Conservation (phyloP, 2,888 invertebrate species). For the Xanthia togata region DNA sequence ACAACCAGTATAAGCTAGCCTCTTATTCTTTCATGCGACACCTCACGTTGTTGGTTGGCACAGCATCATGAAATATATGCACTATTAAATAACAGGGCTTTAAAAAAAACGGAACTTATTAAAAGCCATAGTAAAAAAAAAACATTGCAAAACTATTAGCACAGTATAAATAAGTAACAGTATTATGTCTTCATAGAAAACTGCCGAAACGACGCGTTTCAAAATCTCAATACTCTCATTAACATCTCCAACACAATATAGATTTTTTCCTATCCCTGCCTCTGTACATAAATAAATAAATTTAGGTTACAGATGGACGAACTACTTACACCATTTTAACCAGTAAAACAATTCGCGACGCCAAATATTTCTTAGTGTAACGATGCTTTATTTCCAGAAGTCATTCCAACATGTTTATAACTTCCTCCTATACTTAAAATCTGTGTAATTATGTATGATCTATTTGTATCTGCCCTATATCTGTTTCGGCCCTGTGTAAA, state of each 20-base stretch:
- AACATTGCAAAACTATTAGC: too few species aligned
- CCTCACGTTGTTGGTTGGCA: too few species aligned
- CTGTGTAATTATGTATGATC: constrained; percentile 17
- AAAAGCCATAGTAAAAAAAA: too few species aligned
- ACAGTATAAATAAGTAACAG: too few species aligned
- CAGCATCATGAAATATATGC: not conserved
- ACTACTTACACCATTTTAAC: constrained; percentile 24
- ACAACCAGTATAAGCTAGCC: too few species aligned
- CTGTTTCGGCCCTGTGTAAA: not conserved
- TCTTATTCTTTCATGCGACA: too few species aligned
- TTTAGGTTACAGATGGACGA: constrained; percentile 35
- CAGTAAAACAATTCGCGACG: constrained; percentile 43
- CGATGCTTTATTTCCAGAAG: constrained; percentile 48
- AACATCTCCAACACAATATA: not conserved
- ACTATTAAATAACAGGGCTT: not conserved
- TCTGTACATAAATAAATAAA: not conserved
- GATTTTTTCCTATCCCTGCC: too few species aligned
- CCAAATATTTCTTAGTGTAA: constrained; percentile 26
- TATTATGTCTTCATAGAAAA: too few species aligned
- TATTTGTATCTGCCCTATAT: constrained; percentile 51
- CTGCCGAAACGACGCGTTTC: too few species aligned
- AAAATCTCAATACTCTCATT: not conserved
- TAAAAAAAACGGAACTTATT: not conserved
- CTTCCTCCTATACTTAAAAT: constrained; percentile 52
- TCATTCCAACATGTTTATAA: constrained; percentile 41